These are phyloP conservation scores for Cryptotermes secundus DNA, from an alignment of 1,140 invertebrate species.

Conservation along the genomic window DNA sequence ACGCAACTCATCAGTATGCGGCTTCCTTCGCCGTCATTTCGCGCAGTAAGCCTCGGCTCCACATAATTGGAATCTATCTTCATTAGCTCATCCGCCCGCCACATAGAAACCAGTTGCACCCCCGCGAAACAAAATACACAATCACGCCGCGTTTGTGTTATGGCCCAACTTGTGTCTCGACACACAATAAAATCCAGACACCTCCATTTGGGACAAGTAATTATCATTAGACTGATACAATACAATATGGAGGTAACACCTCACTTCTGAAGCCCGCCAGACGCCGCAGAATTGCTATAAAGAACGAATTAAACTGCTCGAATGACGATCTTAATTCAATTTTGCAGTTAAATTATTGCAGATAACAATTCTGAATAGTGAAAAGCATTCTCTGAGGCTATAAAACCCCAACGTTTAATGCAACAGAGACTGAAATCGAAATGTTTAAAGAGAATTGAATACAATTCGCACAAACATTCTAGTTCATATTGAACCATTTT, in stretches of 20 bases:
- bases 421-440: too few species aligned
- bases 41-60: conserved; percentile 17
- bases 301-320: neutral
- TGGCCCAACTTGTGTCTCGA: neutral
- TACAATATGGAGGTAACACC: neutral
- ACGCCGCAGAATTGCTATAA: neutral
- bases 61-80: conserved; percentile 30
- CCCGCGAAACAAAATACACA: neutral
- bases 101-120: conserved; percentile 10
- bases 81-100: conserved; percentile 23
- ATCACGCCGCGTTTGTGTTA: conserved; percentile 6
- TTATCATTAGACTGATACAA: neutral
- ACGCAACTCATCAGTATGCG: conserved; percentile 21
- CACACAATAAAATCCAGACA: conserved; percentile 16
- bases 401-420: neutral
- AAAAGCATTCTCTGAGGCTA: neutral
- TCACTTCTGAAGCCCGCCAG: neutral
- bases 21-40: conserved; percentile 14
- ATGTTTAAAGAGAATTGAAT: too few species aligned
- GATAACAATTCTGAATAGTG: neutral
- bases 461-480: too few species aligned
- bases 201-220: neutral
- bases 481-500: too few species aligned
- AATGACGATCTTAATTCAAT: neutral
- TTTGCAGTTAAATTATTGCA: neutral